Base-by-base conservation (phyloP, 2,888 invertebrate species). In the Ephialtes manifestator region DNA sequence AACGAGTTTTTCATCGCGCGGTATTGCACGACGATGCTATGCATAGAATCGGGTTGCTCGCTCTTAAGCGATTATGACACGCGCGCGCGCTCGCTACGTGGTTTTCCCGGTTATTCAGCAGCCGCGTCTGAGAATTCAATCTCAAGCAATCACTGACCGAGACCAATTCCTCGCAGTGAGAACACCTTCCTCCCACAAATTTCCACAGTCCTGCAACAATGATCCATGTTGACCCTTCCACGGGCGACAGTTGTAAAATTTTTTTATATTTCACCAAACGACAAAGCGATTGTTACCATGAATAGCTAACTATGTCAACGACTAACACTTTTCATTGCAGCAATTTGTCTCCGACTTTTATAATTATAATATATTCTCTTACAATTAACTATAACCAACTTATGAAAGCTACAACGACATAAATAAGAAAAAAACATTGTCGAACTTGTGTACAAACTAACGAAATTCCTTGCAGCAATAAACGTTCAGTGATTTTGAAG, bases 1-100 rank as follows among this genome's bases (percentile, higher is more conserved):
- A 86, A 78, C 81, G 28, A 63, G 67, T 68, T 46, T 20, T 51
- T 58, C 71, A 51, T 80, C 65, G 13, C 70, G 53, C 53, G 13
- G 60, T 75, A 83, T 83, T 79, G 83, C 79, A 84, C 80, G 80
- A 77, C 80, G 58, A 67, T 71, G 76, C 71, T 24, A 60, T 67
- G 76, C 67, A 48, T 53, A 65, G 24, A 63, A 80, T 31, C 76
- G 76, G 31, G 48, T 72, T 60, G 20, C n/a, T 51, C 31, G 70
- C 63, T 35, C 78, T 65, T 65, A 39, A 75, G 55, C 55, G 31
- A 81, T 84, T 84, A 67, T 84, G 84, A 81, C 84, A 80, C 63
- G 60, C 51, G 35, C 31, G 60, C 68, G 39, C 48, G 39, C 39
- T 65, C 24, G 20, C 58, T 43, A 68, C 60, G 78, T 43, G 68